Evolutionary conservation across 1,140 invertebrate genomes (phyloP), one percentile per base, ranked within the genome.

Genomic region (Nasonia longicornis): DNA sequence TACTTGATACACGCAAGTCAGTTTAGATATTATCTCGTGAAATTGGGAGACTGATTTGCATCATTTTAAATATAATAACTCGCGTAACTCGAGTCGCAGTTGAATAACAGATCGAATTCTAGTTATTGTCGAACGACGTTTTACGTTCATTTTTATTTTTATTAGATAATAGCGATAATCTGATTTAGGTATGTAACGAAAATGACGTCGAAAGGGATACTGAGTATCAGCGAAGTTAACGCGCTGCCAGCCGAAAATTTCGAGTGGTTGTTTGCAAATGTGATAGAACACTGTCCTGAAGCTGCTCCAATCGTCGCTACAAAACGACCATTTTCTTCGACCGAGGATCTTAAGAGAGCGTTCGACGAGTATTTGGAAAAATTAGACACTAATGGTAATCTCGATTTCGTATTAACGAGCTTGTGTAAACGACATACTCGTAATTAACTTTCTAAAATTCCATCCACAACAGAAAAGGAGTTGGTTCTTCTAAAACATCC

Each of bases 241-340:
- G 86, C 85, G 80, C 86, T 94, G 77, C 86, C 87, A 58, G 89
- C 87, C 80, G 91, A 93, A 79, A 87, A 93, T 72, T 94, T 94
- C 87, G 92, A 93, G 64, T 87, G 87, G 83, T 87, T 92, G 75
- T 94, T 95, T 87, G 91, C 90, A 38, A 95, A 95, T 89, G 91
- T 94, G 3, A 92, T 95, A 81, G 94, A 95, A 86, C 89, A 93
- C 80, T 94, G 91, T 86, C 87, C 90, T 14, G 90, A 92, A 64
- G 92, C 92, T 66, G 92, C 93, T 1, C 89, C 89, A 22, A 84
- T 88, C 26, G 91, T 93, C 69, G 91, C 91, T 82, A 87, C 87
- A 48, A 86, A 90, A 83, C 87, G 92, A 64, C 94, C 94, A 14
- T 94, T 94, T 87, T 78, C 84, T 35, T 88, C 89, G 84, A 86